These are phyloP conservation scores for Oscheius sp. DNA, from an alignment of 2,888 invertebrate genomes.

Conservation along the genomic window DNA sequence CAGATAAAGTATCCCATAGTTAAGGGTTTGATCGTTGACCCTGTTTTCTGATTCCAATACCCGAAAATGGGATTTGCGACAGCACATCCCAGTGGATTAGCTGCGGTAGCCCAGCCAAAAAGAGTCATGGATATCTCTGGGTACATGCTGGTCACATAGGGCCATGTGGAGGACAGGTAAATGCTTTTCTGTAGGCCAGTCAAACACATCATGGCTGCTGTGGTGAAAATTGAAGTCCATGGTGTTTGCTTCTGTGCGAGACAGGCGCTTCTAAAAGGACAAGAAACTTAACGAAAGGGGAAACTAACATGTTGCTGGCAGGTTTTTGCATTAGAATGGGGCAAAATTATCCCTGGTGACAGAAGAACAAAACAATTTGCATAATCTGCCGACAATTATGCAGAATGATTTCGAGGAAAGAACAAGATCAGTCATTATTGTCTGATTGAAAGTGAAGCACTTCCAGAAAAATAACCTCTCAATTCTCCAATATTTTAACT, in stretches of 20 bases:
- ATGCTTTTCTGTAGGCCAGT: slow-evolving; percentile 53
- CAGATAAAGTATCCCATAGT: slow-evolving; percentile 15
- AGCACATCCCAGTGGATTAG: background rate
- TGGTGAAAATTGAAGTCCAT: slow-evolving; percentile 53
- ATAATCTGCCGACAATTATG: no score
- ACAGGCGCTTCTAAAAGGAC: slow-evolving; percentile 6
- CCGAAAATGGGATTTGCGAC: slow-evolving; percentile 25
- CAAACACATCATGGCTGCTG: slow-evolving; percentile 42
- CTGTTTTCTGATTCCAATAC: slow-evolving; percentile 30
- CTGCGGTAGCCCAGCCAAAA: slow-evolving; percentile 1
- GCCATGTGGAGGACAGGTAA: slow-evolving; percentile 60
- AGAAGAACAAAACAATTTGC: no score
- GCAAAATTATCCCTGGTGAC: no score
- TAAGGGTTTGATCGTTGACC: slow-evolving; percentile 21
- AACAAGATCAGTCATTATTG: no score
- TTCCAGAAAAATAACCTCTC: no score
- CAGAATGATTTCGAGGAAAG: no score
- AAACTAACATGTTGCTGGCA: background rate
- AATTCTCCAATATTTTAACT: no score
- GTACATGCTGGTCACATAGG: slow-evolving; percentile 39
- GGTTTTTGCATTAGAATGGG: no score
- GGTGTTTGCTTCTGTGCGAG: slow-evolving; percentile 42
- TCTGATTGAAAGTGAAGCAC: no score
- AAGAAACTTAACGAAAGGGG: background rate
- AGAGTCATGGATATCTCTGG: background rate